Evolutionary conservation across 2,113 vertebrate species (phyloP), one percentile per base, ranked within the genome.

Genomic region (Romanogobio albipinnatus): DNA sequence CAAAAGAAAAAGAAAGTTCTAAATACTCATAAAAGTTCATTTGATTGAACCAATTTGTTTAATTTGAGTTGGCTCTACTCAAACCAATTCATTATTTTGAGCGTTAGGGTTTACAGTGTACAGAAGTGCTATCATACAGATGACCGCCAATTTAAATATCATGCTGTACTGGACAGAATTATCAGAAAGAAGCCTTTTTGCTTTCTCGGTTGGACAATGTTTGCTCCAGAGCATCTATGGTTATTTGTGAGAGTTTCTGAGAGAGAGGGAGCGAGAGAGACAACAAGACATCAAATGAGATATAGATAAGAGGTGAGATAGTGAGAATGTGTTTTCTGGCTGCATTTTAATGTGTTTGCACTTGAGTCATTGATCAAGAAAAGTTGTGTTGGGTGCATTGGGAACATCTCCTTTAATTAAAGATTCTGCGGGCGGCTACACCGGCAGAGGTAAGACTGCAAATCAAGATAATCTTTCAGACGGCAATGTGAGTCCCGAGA

Each of bases 351-450:
- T 84, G 73, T 79, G 49, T 87, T 86, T 83, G 83, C 76, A 80
- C 86, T 89, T 26, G 82, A 88, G 90, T 91, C 90, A 93, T 88
- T 88, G 91, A 93, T 93, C 85, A 88, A 84, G 49, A 87, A 84
- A 90, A 79, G 59, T 70, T 86, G 71, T 82, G 88, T 79, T 66
- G 22, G 6, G 76, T 90, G 90, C 88, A 82, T 89, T 86, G 84
- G 88, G 82, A 84, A 83, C 43, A 71, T 82, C 81, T 85, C 79
- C 86, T 91, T 89, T 92, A 92, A 94, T 93, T 92, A 91, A 90
- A 91, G 90, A 85, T 86, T 87, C 86, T 58, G 89, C 87, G n/a
- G 81, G 86, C 84, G 83, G 89, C 84, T 19, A 85, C 89, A 91
- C 90, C 90, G 88, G 92, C 88, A 84, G 88, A 87, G 85, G 64